Evolutionary conservation across 2,888 invertebrate species (phyloP), one percentile per base, ranked within the genome.

Genomic region (Cheilosia urbana): DNA sequence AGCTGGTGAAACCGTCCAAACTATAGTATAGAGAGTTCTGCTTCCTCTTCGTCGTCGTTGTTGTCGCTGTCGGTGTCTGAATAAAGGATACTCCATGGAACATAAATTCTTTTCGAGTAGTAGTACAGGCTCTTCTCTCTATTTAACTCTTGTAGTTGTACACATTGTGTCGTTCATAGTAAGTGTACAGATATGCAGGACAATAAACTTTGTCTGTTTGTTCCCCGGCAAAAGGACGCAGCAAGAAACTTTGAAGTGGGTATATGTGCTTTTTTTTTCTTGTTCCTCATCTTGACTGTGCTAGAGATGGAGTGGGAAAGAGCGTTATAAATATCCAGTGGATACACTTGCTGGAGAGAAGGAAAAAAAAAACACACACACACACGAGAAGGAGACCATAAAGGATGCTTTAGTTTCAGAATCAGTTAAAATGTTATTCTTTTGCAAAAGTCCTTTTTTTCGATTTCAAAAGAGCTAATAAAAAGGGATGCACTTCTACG

Each of bases 181-280:
- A 84, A 83, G 82, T 83, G 79, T 62, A 60, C 62, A 72, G 58
- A 65, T 55, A 72, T 78, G 63, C 79, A 63, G 83, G 68, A 84
- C 84, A 84, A 84, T 84, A 84, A 84, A 84, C 79, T 79, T 84
- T 60, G 75, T 79, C 79, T 79, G 79, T 84, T 79, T 79, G 83
- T 69, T 79, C 58, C 40, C 49, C 17, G 21, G 76, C 19, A 69
- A 75, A 45, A 79, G 65, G 65, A 79, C 51, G 17, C 65, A 66
- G 51, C 13, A 72, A 47, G 65, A 77, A 57, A 62, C 77, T 72
- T 72, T 66, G 30, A 77, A 72, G 71, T 60, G 77, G 62, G 71
- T 60, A 30, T 69, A 42, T 49, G 47, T 55, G n/a, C 7, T 65
- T 21, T 19, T 21, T 17, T 34, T 6, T 55, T 15, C 15, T n/a